These are phyloP conservation scores for Dendronephthya gigantea DNA, from an alignment of 64 coral and sea anemone genomes.

Conservation along the genomic window DNA sequence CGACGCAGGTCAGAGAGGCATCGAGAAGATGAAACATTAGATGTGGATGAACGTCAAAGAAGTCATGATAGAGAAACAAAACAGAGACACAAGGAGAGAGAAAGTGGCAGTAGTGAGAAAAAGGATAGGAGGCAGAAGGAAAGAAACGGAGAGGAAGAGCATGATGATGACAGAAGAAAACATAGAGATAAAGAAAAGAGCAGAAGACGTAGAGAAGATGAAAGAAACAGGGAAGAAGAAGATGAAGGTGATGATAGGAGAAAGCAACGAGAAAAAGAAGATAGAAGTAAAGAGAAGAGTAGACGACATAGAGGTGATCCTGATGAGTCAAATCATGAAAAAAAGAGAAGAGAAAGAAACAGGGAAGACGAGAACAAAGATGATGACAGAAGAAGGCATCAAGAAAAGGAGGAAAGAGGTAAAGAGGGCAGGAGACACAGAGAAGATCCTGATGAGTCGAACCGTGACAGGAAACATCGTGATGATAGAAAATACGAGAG, in stretches of 20 bases:
- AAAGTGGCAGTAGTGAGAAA: not conserved
- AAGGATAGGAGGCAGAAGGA: too few relatives aligned
- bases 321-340: not conserved
- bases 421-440: not conserved
- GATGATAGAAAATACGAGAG: not conserved
- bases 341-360: not conserved
- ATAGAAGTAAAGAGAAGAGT: not conserved
- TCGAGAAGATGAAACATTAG: not conserved
- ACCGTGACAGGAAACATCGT: not conserved
- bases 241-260: not conserved
- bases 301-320: not conserved
- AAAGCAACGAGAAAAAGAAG: not conserved
- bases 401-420: not conserved
- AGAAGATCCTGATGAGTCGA: not conserved
- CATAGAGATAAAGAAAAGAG: not conserved
- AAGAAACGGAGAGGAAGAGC: not conserved
- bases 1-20: not conserved
- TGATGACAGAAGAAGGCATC: not conserved
- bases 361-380: not conserved
- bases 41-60: not conserved
- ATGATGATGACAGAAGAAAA: too few relatives aligned
- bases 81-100: not conserved
- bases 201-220: not conserved
- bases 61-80: not conserved
- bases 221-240: not conserved